Evolutionary conservation across 2,797 vertebrate species (phyloP).

Genomic region (Arremon brunneinucha): DNA sequence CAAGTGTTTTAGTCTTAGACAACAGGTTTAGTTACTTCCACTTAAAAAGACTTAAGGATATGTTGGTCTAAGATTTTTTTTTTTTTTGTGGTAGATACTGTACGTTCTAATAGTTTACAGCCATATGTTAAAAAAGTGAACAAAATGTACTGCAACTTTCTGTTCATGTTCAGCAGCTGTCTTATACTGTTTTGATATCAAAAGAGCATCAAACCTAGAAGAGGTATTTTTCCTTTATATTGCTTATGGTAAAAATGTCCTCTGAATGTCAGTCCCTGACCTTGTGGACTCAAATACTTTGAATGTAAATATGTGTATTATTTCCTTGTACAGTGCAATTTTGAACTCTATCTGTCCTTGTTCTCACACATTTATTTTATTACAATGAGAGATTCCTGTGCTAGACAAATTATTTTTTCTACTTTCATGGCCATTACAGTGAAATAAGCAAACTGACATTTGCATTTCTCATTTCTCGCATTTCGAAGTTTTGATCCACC

Average conservation of each 20-base stretch:
- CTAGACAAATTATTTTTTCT: slow-evolving; percentile 31
- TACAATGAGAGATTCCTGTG: slow-evolving; percentile 16
- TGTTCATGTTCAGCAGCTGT: background rate
- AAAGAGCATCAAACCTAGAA: background rate
- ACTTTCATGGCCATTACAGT: background rate
- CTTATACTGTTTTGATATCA: background rate
- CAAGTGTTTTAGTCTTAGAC: background rate
- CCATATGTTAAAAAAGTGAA: background rate
- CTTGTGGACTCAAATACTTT: background rate
- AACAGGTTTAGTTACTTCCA: background rate
- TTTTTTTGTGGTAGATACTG: background rate
- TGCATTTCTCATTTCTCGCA: slow-evolving; percentile 58
- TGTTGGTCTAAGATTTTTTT: background rate
- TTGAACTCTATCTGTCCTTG: slow-evolving; percentile 31
- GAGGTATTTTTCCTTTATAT: background rate
- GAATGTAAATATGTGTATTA: slow-evolving; percentile 8
- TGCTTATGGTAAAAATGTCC: background rate
- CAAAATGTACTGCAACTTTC: background rate
- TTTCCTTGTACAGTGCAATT: slow-evolving; percentile 31
- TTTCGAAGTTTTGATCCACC: slow-evolving; percentile 49
- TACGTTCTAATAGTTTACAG: background rate
- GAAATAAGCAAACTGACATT: slow-evolving; percentile 65
- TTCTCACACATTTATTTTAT: slow-evolving; percentile 24
- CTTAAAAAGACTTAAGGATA: background rate
- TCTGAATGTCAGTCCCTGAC: background rate